Base-by-base conservation (phyloP, 2,113 vertebrate species). In the Ptyas mucosa region DNA sequence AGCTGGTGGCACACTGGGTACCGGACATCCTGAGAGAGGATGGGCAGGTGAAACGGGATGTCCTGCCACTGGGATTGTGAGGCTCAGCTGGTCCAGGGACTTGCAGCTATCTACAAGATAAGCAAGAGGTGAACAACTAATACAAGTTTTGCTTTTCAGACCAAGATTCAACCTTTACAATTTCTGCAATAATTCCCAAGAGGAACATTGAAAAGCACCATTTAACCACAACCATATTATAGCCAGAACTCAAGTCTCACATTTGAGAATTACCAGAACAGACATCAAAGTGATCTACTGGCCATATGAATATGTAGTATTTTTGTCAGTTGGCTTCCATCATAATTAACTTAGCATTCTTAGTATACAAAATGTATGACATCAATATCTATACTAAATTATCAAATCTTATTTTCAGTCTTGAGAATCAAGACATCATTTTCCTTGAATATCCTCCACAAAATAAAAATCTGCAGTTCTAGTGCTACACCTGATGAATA, bases 1-100 rank as follows among this genome's bases (percentile, higher is more conserved):
- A 94, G 99, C 98, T 9, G 99, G 98, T 57, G 99, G 99, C 98
- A 99, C 98, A 7, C 98, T 98, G 97, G 99, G 98, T 87, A 99
- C 97, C n/a, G 99, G 99, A 93, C 99, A 99, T 97, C 99, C 98
- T 96, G 98, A 98, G 96, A 99, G 98, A 51, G 98, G 98, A 97
- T 99, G 98, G 95, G 98, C 98, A 57, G 99, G 98, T 0, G 98
- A 98, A 39, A 98, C 97, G 0, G 98, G 98, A 96, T 98, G 98
- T 91, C 98, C 98, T 92, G 97, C 98, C 97, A 98, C 97, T 0
- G 98, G 98, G 95, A 99, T 97, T 95, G 98, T 98, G 96, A 98
- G 98, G 97, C 98, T 98, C 98, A 98, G 98, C 96, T 98, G 98
- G 97, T 99, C 98, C 93, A 98, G 97, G 93, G 98, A 98, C 95